A percentile compares a stretch with the other conserved stretches of the same genome.
These are phyloP conservation scores for Periophthalmus modestus DNA, from an alignment of 2,113 vertebrate genomes.

Conservation along the genomic window DNA sequence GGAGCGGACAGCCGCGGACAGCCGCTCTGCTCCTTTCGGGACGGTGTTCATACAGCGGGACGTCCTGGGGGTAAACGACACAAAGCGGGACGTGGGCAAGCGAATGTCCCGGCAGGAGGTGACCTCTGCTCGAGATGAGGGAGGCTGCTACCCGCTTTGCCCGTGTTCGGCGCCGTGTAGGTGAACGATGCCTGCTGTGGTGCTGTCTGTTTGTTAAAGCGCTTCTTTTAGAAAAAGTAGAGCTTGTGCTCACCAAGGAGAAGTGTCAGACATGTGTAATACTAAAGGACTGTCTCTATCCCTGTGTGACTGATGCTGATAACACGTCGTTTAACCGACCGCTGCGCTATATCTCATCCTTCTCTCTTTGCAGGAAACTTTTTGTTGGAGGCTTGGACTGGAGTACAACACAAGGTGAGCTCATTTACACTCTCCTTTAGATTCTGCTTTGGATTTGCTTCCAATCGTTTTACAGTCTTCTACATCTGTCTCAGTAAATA, in stretches of 20 bases:
- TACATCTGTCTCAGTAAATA: not conserved
- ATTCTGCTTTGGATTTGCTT: not conserved
- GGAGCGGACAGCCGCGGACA: conserved; percentile 12
- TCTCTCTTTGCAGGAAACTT: conserved; percentile 88
- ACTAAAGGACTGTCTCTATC: not conserved
- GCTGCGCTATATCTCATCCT: not conserved
- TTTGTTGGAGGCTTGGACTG: conserved; percentile 99
- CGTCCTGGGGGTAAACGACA: not conserved
- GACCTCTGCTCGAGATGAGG: not conserved
- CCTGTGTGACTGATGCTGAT: not conserved
- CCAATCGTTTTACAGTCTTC: not conserved
- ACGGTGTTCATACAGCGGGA: not conserved
- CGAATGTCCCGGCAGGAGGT: not conserved
- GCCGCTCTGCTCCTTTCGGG: not conserved
- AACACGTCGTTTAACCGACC: not conserved
- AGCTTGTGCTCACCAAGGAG: not conserved
- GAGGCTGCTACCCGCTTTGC: not conserved
- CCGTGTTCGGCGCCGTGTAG: not conserved
- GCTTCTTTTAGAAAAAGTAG: not conserved
- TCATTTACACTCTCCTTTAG: not conserved
- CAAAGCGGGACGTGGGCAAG: not conserved
- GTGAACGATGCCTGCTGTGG: not conserved
- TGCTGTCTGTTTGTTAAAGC: not conserved
- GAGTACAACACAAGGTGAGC: conserved; percentile 98
- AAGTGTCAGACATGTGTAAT: not conserved